phyloP scores from a whole-genome alignment of 2,888 invertebrate species.

The Electrophaes corylata region DNA sequence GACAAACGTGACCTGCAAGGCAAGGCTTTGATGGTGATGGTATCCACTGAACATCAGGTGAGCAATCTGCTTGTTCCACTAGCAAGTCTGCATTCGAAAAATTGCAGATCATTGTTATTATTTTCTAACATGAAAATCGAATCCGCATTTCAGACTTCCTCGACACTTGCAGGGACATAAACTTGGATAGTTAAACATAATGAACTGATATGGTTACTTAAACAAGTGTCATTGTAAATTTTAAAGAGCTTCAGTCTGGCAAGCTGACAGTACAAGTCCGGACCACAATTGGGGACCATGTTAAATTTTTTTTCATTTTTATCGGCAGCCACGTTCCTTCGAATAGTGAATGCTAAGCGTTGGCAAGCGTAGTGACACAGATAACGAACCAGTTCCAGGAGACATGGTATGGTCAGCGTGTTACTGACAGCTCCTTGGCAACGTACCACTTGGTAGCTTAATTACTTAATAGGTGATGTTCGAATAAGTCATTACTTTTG shows the following conservation, averaged over 20 bases:
- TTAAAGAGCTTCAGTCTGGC: not conserved
- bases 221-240: too few relatives aligned
- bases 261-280: not conserved
- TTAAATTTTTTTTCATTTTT: not conserved
- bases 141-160: too few relatives aligned
- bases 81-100: too few relatives aligned
- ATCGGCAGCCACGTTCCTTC: not conserved
- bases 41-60: too few relatives aligned
- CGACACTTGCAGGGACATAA: too few relatives aligned
- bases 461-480: not conserved
- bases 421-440: slow-evolving; percentile 40
- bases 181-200: too few relatives aligned
- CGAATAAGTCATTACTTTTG: not conserved
- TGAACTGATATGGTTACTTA: too few relatives aligned
- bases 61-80: too few relatives aligned
- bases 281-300: not conserved
- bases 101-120: too few relatives aligned
- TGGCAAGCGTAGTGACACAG: slow-evolving; percentile 15
- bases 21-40: too few relatives aligned
- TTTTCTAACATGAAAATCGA: too few relatives aligned
- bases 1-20: too few relatives aligned
- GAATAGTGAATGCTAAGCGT: slow-evolving; percentile 9
- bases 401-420: slow-evolving; percentile 25
- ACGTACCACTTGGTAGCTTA: slow-evolving; percentile 13
- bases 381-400: slow-evolving; percentile 5